Percentiles rank a stretch among this genome's conserved stretches.
Conservation (phyloP, 2,888 invertebrate species). For the Rhorus exstirpatorius region DNA sequence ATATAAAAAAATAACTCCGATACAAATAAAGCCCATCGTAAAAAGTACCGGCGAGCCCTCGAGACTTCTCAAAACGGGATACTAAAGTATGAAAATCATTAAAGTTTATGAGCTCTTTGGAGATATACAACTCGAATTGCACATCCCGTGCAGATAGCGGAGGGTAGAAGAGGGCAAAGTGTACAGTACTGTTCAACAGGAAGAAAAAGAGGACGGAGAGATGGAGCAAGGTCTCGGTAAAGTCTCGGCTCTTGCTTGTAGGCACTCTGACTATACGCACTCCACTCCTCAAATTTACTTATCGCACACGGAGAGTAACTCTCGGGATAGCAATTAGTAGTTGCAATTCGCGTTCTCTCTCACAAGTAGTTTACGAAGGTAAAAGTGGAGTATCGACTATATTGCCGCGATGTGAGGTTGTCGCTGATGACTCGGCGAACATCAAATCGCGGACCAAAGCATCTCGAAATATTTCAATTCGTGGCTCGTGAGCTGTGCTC, state of each 20-base stretch:
- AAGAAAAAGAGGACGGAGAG: constrained; percentile 2
- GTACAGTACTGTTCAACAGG: background rate
- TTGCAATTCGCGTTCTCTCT: constrained; percentile 42
- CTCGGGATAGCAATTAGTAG: constrained; percentile 61
- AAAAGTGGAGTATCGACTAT: constrained; percentile 16
- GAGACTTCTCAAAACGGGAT: background rate
- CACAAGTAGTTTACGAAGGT: constrained; percentile 46
- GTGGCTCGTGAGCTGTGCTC: constrained; percentile 11
- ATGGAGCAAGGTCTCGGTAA: constrained; percentile 32
- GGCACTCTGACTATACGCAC: constrained; percentile 46
- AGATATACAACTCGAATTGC: background rate
- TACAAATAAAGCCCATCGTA: background rate
- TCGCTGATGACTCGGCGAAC: constrained; percentile 5
- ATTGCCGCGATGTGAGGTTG: background rate
- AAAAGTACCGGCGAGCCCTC: background rate
- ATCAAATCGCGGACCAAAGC: constrained; percentile 43
- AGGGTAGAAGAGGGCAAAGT: background rate
- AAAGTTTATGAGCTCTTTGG: constrained; percentile 3
- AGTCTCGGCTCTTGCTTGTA: constrained; percentile 16
- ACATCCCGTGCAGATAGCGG: background rate
- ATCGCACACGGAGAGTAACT: constrained; percentile 44
- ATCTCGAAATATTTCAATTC: constrained; percentile 61
- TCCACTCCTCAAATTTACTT: constrained; percentile 46
- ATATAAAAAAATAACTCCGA: background rate
- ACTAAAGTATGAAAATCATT: constrained; percentile 3